Percentiles rank a stretch among this genome's conserved stretches.
phyloP scores from a whole-genome alignment of 1,140 invertebrate species.

The Chrysopa pallens region DNA sequence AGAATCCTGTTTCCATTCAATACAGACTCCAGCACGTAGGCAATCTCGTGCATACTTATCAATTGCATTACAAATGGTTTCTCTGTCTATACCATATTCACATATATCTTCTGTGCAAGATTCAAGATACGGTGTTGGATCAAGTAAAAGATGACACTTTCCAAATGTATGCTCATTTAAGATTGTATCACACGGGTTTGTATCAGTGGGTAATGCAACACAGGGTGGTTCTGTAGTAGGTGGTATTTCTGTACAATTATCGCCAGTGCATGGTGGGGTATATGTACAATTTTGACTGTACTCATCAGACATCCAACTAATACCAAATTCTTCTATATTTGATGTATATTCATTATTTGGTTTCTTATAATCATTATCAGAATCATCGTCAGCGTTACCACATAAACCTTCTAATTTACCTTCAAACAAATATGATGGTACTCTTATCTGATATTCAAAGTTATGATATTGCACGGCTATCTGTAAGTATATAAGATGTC shows the following conservation, averaged over 20 bases:
- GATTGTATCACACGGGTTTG: conserved; percentile 44
- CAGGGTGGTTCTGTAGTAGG: conserved; percentile 18
- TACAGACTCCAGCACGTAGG: conserved; percentile 40
- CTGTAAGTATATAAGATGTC: too few species aligned
- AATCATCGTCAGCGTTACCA: conserved; percentile 53
- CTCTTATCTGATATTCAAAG: conserved; percentile 38
- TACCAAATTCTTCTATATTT: conserved; percentile 32
- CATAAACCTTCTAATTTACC: conserved; percentile 60
- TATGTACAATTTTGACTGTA: conserved; percentile 12
- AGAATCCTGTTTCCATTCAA: conserved; percentile 47
- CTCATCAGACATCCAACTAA: conserved; percentile 37
- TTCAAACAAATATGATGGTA: conserved; percentile 52
- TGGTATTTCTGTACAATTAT: conserved; percentile 9
- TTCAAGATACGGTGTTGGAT: conserved; percentile 42
- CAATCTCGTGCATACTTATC: conserved; percentile 59
- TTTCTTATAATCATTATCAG: conserved; percentile 40
- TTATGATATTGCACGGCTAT: conserved; percentile 24
- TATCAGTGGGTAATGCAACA: conserved; percentile 26
- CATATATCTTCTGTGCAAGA: conserved; percentile 47
- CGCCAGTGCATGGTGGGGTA: conserved; percentile 8
- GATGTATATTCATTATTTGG: conserved; percentile 25
- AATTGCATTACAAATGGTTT: conserved; percentile 39
- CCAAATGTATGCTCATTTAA: conserved; percentile 42
- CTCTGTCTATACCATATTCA: conserved; percentile 28
- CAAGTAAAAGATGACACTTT: conserved; percentile 51